Conservation (phyloP, 2,888 invertebrate species). For the Rhodophaea formosa region DNA sequence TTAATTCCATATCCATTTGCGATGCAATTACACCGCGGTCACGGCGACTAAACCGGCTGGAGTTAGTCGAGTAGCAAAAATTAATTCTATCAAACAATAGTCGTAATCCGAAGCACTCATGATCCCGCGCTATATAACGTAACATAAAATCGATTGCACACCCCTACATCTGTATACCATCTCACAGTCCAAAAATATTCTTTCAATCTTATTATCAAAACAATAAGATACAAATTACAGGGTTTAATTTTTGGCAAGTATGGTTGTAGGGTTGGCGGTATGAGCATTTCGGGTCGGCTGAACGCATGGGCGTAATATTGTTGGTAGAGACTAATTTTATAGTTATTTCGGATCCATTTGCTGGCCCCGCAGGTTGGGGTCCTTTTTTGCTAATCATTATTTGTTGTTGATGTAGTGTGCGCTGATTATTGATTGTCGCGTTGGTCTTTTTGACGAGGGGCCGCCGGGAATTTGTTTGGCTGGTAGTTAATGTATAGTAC, state of each 20-base stretch:
- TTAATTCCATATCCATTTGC: neutral
- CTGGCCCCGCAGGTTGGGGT: conserved; percentile 35
- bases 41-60: neutral
- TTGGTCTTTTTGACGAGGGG: conserved; percentile 27
- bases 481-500: no score
- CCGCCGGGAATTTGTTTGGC: neutral
- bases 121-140: conserved; percentile 58
- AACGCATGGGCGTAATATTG: conserved; percentile 64
- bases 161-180: conserved; percentile 50
- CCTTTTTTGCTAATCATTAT: conserved; percentile 52
- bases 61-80: conserved; percentile 25
- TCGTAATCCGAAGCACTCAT: conserved; percentile 28
- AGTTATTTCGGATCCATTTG: conserved; percentile 63
- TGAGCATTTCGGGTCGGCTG: conserved; percentile 30
- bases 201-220: conserved; percentile 9
- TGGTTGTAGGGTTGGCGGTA: conserved; percentile 20
- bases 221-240: conserved; percentile 29
- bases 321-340: conserved; percentile 60
- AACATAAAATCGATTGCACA: conserved; percentile 67
- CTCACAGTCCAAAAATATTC: conserved; percentile 1
- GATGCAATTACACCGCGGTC: neutral
- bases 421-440: conserved; percentile 37
- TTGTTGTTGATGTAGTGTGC: conserved; percentile 45
- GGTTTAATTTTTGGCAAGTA: conserved; percentile 11
- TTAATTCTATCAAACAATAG: conserved; percentile 31